These are phyloP conservation scores for Macropus fuliginosus DNA, from an alignment of 2,797 vertebrate species.

Conservation along the genomic window DNA sequence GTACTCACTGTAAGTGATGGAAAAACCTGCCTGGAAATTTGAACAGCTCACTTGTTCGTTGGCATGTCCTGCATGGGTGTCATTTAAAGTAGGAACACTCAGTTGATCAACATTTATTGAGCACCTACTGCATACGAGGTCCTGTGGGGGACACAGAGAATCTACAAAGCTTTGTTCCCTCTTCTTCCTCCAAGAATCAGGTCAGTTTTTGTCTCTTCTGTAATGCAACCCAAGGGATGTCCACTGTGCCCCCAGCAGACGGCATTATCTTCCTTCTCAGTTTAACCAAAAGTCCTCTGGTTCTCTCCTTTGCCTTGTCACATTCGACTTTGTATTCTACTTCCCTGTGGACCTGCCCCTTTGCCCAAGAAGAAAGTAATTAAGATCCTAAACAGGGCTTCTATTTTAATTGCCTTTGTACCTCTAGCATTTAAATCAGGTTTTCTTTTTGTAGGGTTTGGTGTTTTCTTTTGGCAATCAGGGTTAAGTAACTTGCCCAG, in stretches of 20 bases:
- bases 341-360: too few species aligned
- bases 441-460: neutral
- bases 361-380: too few species aligned
- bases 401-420: too few species aligned
- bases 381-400: too few species aligned
- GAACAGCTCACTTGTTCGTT: neutral
- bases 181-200: neutral
- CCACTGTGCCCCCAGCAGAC: too few species aligned
- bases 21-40: neutral
- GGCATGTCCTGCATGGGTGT: neutral
- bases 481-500: neutral
- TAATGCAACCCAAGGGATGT: neutral
- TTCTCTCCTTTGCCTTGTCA: neutral
- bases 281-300: neutral
- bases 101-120: neutral
- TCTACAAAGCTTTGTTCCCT: neutral
- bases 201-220: neutral
- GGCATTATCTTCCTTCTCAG: neutral
- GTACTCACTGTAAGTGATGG: neutral
- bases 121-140: neutral
- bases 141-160: neutral
- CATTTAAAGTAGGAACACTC: neutral
- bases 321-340: too few species aligned
- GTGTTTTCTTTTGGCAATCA: neutral
- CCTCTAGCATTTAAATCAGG: neutral